Evolutionary conservation across 2,113 vertebrate genomes (phyloP), one percentile per base, ranked within the genome.

Genomic region (Damaliscus lunatus): DNA sequence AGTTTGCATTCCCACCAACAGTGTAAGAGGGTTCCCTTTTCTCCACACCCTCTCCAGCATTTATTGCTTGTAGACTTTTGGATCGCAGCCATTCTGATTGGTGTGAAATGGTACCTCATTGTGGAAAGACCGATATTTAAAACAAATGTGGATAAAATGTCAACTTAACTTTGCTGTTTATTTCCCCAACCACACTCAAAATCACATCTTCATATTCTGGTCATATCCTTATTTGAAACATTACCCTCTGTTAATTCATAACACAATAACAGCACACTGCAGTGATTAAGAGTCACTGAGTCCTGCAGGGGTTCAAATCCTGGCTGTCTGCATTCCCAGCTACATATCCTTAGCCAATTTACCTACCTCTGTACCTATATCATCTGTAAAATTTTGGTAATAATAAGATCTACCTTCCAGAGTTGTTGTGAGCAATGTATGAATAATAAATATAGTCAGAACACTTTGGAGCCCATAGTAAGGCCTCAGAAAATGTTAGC

Each of bases 211-310:
- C 50, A 93, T 40, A 94, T 91, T 95, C 64, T 88, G 12, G 19
- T 71, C 92, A 96, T n/a, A 85, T 0, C 55, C 57, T 94, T 82
- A 94, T 40, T 85, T 98, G 93, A 97, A 94, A 92, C 80, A 92
- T 17, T 90, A 74, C 29, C 81, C n/a, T 91, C 83, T 93, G 85
- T 67, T 95, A 95, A 95, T 53, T 90, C 40, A 67, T 77, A 92
- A 94, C 50, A 78, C 17, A 96, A 82, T 96, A 91, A 90, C 52
- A 97, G 15, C 80, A 93, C 80, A 84, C 50, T 78, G 7, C 21
- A 95, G 87, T 93, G 21, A 97, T 82, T 89, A 98, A 97, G 29
- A 93, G 77, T 14, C 74, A 62, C 3, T 40, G 27, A 97, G 85
- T 95, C 95, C 93, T 53, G 3, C 50, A 94, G 48, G 31, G 17